Evolutionary conservation across 2,113 vertebrate genomes (phyloP).

Genomic region (Chrysemys picta): DNA sequence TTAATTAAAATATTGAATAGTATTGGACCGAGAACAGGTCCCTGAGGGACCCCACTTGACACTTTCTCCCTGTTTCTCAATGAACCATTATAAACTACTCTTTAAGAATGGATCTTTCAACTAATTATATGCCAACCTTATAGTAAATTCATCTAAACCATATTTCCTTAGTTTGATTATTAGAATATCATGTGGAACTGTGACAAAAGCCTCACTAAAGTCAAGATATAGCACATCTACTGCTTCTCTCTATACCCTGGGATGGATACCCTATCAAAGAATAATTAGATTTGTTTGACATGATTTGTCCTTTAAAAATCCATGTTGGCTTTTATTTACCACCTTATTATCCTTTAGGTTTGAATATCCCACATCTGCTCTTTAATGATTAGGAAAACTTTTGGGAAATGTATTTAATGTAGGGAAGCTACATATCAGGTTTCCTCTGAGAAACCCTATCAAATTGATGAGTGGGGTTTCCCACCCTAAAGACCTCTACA

Average conservation of each 20-base stretch:
- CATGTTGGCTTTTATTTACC: not conserved
- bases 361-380: not conserved
- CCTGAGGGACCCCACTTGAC: no score
- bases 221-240: not conserved
- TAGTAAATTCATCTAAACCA: no score
- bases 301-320: not conserved
- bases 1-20: no score
- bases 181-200: no score
- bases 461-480: not conserved
- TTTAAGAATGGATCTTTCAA: not conserved
- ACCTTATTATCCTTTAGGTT: not conserved
- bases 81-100: not conserved
- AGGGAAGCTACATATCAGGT: not conserved
- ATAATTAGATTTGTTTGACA: not conserved
- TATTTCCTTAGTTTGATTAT: no score
- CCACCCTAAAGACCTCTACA: no score
- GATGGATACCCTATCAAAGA: not conserved
- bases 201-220: not conserved
- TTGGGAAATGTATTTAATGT: not conserved
- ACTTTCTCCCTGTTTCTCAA: no score
- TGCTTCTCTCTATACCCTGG: not conserved
- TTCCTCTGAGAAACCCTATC: not conserved
- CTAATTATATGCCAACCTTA: no score
- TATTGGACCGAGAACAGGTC: no score
- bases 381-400: not conserved